Evolutionary conservation across 2,113 vertebrate genomes (phyloP).

Genomic region (Perccottus glenii): DNA sequence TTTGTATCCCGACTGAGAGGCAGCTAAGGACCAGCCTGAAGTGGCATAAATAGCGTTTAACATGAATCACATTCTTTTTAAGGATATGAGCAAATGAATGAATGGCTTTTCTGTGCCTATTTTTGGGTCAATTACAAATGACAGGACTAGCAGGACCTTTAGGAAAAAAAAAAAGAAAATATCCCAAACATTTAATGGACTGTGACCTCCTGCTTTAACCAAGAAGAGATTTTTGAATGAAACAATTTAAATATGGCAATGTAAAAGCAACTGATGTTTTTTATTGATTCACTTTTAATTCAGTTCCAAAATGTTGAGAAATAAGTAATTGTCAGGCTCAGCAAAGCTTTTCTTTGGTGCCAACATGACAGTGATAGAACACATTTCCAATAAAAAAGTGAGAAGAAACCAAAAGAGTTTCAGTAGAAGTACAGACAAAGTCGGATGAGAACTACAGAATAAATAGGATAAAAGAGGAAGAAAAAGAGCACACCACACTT

Average conservation of each 20-base stretch:
- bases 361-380: no score
- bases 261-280: no score
- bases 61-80: constrained; percentile 56
- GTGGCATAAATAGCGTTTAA: constrained; percentile 66
- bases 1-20: constrained; percentile 8
- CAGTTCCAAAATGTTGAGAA: no score
- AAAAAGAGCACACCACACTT: constrained; percentile 35
- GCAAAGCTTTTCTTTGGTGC: no score
- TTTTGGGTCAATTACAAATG: neutral
- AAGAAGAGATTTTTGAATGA: no score
- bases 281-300: no score
- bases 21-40: constrained; percentile 31
- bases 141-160: neutral
- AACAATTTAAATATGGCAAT: no score
- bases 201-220: no score
- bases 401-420: neutral
- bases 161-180: no score
- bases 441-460: neutral
- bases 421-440: neutral
- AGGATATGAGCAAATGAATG: constrained; percentile 29
- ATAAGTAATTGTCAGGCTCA: no score
- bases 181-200: no score
- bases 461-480: neutral
- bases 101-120: constrained; percentile 43
- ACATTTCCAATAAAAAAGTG: neutral